Conservation (phyloP, 1,140 invertebrate species). For the Laodelphax striatellus region DNA sequence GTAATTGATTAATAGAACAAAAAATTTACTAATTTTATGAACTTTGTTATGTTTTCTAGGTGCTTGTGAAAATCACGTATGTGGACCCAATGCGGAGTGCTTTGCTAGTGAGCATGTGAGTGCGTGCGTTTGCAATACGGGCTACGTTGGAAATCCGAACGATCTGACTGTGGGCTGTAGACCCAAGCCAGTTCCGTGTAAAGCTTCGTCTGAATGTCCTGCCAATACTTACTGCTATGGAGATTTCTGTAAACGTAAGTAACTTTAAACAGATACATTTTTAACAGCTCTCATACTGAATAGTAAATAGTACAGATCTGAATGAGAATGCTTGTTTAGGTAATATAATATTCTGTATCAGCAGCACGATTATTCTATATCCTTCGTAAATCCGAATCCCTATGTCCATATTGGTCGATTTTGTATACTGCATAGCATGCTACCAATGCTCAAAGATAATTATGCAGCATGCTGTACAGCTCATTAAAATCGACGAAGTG, state of each 20-base stretch:
- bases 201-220: constrained; percentile 55
- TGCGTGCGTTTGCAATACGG: constrained; percentile 61
- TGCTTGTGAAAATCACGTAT: constrained; percentile 59
- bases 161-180: constrained; percentile 59
- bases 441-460: too few relatives aligned
- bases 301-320: too few relatives aligned
- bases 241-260: constrained; percentile 64
- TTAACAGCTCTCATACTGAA: background rate
- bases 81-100: constrained; percentile 77
- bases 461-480: too few relatives aligned
- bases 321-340: too few relatives aligned
- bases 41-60: constrained; percentile 34
- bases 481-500: too few relatives aligned
- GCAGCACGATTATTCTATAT: too few relatives aligned
- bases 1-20: too few relatives aligned
- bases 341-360: too few relatives aligned
- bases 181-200: constrained; percentile 59
- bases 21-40: too few relatives aligned
- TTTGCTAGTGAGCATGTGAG: constrained; percentile 53
- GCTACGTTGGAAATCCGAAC: constrained; percentile 62
- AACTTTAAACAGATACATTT: background rate
- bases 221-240: constrained; percentile 71
- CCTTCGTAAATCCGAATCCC: too few relatives aligned
- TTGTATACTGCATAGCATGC: too few relatives aligned
- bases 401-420: too few relatives aligned